Base-by-base conservation (phyloP, 2,888 invertebrate genomes). In the Drosophila suboccidentalis region DNA sequence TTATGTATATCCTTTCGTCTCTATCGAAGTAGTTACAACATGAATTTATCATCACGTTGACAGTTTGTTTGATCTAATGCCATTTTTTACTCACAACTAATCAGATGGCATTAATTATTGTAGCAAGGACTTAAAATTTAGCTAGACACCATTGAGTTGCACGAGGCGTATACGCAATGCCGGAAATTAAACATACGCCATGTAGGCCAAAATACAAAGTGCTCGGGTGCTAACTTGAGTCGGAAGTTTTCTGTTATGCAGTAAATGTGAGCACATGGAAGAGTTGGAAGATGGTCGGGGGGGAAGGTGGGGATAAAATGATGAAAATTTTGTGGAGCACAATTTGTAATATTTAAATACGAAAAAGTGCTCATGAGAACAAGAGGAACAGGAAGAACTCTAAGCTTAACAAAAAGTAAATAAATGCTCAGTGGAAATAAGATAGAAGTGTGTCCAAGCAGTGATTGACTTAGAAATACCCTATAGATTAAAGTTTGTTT, bases 131-230 rank as follows among this genome's bases (percentile, higher is more conserved):
- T 62, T 58, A 32, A 13, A 60, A 61, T 50, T 58, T 54, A 58
- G 19, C 9, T 41, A 19, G 19, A 13, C 26, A 19, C 8, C 17
- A 34, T 57, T 47, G 11, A 50, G 13, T 59, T 11, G 34, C 11
- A 38, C 19, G 13, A 41, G 64, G 62, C 59, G 72, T 75, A 70
- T 83, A 70, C 73, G 71, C 71, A 81, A 75, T 75, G 70, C 83
- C 90, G 86, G 90, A 86, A 90, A 86, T 86, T 85, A 86, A 88
- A 78, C 74, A 80, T 85, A 88, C 72, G 79, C 83, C 75, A 78
- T 75, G 61, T 63, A 54, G 75, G 71, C 78, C 67, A 63, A 62
- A 44, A 55, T 55, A 46, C 61, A 58, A 29, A 44, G 22, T 51
- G 57, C 61, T 53, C 43, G 39, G 39, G 47, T 63, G 49, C 67